A percentile compares a stretch with the other conserved stretches of the same genome.
Evolutionary conservation across 2,888 invertebrate genomes (phyloP).

Genomic region (Sarcophaga subvicina): DNA sequence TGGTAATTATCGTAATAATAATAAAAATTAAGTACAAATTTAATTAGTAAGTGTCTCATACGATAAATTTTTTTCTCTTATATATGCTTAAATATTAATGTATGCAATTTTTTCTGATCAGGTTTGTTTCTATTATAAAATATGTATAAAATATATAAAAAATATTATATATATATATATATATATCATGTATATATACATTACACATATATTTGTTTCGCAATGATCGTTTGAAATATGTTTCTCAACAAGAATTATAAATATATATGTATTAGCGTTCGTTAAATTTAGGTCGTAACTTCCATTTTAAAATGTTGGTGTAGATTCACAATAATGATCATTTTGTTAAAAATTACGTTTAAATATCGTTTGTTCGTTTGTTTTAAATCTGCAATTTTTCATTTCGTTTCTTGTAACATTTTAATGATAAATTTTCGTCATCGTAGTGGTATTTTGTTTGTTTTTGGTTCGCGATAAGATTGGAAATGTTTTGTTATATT

Average conservation of each 20-base stretch:
- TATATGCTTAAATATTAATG: conserved; percentile 64
- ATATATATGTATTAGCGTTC: conserved; percentile 59
- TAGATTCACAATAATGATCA: conserved; percentile 55
- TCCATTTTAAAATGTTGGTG: conserved; percentile 62
- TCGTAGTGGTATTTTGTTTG: conserved; percentile 65
- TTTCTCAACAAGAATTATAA: conserved; percentile 66
- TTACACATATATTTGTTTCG: conserved; percentile 57
- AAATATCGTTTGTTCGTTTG: conserved; percentile 61
- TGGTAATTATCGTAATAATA: conserved; percentile 39
- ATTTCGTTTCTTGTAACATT: conserved; percentile 64
- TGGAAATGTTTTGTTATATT: conserved; percentile 63
- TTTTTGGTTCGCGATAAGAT: conserved; percentile 58
- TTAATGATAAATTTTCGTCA: conserved; percentile 55
- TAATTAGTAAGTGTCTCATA: conserved; percentile 12
- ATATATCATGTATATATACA: conserved; percentile 47
- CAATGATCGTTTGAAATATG: conserved; percentile 59
- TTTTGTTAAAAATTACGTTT: not conserved
- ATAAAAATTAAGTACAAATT: conserved; percentile 34
- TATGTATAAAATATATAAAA: conserved; percentile 51
- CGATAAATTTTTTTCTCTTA: conserved; percentile 25
- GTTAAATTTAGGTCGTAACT: conserved; percentile 66
- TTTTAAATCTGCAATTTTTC: conserved; percentile 65
- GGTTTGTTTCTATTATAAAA: conserved; percentile 60
- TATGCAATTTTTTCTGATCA: conserved; percentile 55
- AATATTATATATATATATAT: conserved; percentile 42